A percentile compares a stretch with the other conserved stretches of the same genome.
phyloP scores from a whole-genome alignment of 1,140 invertebrate species.

The Daktulosphaira vitifoliae region DNA sequence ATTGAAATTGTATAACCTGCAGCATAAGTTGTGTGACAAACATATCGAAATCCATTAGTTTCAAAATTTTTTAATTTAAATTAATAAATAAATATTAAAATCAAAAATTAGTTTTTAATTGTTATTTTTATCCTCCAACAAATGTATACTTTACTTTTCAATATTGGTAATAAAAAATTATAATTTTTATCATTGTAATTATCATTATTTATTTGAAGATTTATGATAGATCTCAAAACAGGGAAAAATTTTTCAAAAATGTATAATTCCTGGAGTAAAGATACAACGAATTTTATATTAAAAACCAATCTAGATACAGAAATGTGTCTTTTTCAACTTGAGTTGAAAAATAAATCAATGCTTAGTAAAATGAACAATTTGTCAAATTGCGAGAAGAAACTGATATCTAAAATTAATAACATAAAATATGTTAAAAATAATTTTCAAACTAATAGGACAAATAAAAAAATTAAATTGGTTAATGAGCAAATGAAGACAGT shows the following conservation, averaged over 20 bases:
- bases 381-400: neutral
- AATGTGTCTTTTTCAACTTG: neutral
- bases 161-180: too few species aligned
- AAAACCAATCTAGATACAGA: neutral
- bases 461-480: neutral
- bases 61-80: too few species aligned
- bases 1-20: too few species aligned
- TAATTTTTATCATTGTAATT: too few species aligned
- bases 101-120: too few species aligned
- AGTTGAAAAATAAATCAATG: neutral
- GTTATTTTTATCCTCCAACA: too few species aligned
- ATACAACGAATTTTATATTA: neutral
- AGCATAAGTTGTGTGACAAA: too few species aligned
- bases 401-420: constrained; percentile 1
- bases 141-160: too few species aligned
- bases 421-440: neutral
- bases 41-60: too few species aligned
- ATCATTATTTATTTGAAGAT: neutral
- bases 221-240: neutral
- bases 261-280: constrained; percentile 5
- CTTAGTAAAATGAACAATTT: neutral
- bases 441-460: neutral
- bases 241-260: neutral
- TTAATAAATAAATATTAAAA: too few species aligned
- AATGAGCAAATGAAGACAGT: neutral